Evolutionary conservation across 2,113 vertebrate genomes (phyloP), one percentile per base, ranked within the genome.

Genomic region (Pogonocichla stellata): DNA sequence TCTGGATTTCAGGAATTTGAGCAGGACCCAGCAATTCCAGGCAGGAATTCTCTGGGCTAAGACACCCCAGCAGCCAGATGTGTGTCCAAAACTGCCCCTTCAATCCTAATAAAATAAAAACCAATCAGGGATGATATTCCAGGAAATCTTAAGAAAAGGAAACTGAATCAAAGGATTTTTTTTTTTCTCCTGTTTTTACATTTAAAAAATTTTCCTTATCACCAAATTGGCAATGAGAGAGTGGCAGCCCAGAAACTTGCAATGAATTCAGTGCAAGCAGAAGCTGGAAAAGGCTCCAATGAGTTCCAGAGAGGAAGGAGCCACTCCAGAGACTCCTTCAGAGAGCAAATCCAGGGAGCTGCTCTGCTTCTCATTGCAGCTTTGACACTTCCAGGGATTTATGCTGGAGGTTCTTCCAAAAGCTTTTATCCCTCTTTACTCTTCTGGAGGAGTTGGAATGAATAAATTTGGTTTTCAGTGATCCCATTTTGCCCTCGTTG

Each of bases 291-390:
- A 57, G 51, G 25, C 54, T 66, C 56, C 48, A 38, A 47, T 67
- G 29, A 79, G 8, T 54, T 66, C 92, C 2, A 7, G 33, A 47
- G 70, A 38, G 73, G 78, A 71, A 38, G 20, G 33, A 62, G 34
- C 77, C 90, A 71, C 89, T 92, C 80, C 89, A 92, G 60, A 95
- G 40, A 26, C 40, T 80, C 78, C 80, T 83, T 42, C 86, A 93
- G 88, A 36, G 62, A 56, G 53, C 12, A 78, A 28, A 34, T 4
- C 25, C 29, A 34, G 65, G 47, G 14, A 48, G 18, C 77, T 62
- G 73, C 34, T 78, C 91, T 81, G 72, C 14, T 87, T 38, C 73
- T 62, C 51, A 6, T 14, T 70, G 47, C 43, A 81, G 53, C 78
- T 93, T 86, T 84, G 74, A 56, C 70, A n/a, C 69, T 81, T 77